A percentile compares a stretch with the other conserved stretches of the same genome.
phyloP scores from a whole-genome alignment of 2,797 vertebrate genomes.

The Nannoperca obscura region DNA sequence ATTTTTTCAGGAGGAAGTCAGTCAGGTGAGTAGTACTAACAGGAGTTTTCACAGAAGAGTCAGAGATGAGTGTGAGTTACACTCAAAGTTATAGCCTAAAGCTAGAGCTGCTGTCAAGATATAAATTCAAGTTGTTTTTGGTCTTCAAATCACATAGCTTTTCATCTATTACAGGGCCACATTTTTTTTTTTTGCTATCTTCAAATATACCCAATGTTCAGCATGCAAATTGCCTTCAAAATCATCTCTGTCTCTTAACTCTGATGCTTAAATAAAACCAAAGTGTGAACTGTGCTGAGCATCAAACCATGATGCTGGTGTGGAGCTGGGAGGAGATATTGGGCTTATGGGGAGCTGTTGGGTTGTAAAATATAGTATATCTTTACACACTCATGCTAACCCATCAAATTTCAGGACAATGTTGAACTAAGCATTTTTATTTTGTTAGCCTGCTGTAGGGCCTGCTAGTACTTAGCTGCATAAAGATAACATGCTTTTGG shows the following conservation, averaged over 20 bases:
- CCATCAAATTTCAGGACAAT: neutral
- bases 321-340: neutral
- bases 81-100: constrained; percentile 27
- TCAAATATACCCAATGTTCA: neutral
- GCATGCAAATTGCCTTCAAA: neutral
- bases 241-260: neutral
- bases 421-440: neutral
- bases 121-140: constrained; percentile 21
- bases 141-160: neutral
- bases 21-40: constrained; percentile 18
- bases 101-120: constrained; percentile 24
- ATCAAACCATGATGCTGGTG: neutral
- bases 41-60: constrained; percentile 21
- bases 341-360: neutral
- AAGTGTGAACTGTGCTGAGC: neutral
- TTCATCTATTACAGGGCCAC: neutral
- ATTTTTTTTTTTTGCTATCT: constrained; percentile 14
- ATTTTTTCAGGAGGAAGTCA: neutral
- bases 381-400: neutral
- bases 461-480: neutral
- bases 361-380: neutral
- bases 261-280: neutral
- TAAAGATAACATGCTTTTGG: neutral
- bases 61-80: constrained; percentile 7
- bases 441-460: neutral